Evolutionary conservation across 2,113 vertebrate species (phyloP).

Genomic region (Leptodactylus fuscus): DNA sequence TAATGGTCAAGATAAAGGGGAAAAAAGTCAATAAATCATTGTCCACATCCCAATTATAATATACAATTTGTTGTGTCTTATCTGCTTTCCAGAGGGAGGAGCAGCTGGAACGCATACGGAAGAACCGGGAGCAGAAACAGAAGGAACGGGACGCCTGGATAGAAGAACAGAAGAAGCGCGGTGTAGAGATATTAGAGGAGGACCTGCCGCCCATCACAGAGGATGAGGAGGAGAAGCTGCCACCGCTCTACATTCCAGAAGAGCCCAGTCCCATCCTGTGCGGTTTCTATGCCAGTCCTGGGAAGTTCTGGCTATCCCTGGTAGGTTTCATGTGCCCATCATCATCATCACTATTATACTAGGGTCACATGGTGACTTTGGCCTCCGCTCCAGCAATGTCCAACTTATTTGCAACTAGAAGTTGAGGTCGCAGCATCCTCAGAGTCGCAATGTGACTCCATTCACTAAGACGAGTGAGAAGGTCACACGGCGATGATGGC

Average conservation of each 20-base stretch:
- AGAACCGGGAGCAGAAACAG: slow-evolving; percentile 67
- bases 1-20: too few relatives aligned
- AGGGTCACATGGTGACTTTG: too few relatives aligned
- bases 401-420: too few relatives aligned
- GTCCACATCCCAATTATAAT: too few relatives aligned
- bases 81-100: slow-evolving; percentile 61
- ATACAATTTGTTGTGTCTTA: too few relatives aligned
- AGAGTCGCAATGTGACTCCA: too few relatives aligned
- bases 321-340: slow-evolving; percentile 69
- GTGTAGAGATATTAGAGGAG: slow-evolving; percentile 64
- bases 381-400: too few relatives aligned
- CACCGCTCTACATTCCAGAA: slow-evolving; percentile 80
- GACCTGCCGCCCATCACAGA: slow-evolving; percentile 61
- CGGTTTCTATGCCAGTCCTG: slow-evolving; percentile 88
- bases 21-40: too few relatives aligned
- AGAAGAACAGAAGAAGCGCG: slow-evolving; percentile 67
- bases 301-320: slow-evolving; percentile 93
- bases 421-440: too few relatives aligned
- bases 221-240: slow-evolving; percentile 76
- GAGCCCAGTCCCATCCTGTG: slow-evolving; percentile 84
- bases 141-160: slow-evolving; percentile 66
- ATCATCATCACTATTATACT: neutral
- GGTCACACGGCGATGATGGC: too few relatives aligned
- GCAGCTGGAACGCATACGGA: slow-evolving; percentile 66
- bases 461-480: too few relatives aligned